These are phyloP conservation scores for Heteromurus nitidus DNA, from an alignment of 2,888 invertebrate species.

Conservation along the genomic window DNA sequence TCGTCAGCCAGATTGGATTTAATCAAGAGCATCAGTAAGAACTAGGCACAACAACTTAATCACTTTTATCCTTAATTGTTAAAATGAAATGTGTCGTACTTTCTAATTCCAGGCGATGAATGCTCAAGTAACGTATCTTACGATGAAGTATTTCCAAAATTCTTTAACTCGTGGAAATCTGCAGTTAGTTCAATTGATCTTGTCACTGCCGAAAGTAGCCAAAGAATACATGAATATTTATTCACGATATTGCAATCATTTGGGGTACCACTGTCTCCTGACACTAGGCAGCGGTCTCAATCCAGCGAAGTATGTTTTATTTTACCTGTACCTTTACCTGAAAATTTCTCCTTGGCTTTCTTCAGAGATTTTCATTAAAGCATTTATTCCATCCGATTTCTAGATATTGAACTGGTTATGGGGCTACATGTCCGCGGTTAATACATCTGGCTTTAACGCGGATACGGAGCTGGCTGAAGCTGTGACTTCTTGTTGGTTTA, in stretches of 20 bases:
- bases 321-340: too few species aligned
- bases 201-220: not conserved
- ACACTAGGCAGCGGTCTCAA: not conserved
- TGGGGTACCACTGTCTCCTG: conserved; percentile 32
- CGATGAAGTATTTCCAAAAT: conserved; percentile 55
- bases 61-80: not conserved
- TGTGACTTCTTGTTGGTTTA: conserved; percentile 25
- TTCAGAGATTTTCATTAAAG: not conserved
- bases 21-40: conserved; percentile 34
- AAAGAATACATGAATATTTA: conserved; percentile 21
- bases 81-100: not conserved
- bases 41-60: too few species aligned
- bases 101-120: not conserved
- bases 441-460: not conserved
- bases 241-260: conserved; percentile 52
- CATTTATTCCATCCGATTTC: not conserved
- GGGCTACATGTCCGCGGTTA: conserved; percentile 25
- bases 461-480: conserved; percentile 32
- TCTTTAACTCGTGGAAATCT: conserved; percentile 53
- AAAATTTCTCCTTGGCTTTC: too few species aligned
- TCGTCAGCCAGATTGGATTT: not conserved
- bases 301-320: conserved; percentile 5
- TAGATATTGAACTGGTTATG: conserved; percentile 48
- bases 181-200: conserved; percentile 24
- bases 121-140: not conserved